These are phyloP conservation scores for Dastarcus helophoroides DNA, from an alignment of 2,888 invertebrate genomes.

Conservation along the genomic window DNA sequence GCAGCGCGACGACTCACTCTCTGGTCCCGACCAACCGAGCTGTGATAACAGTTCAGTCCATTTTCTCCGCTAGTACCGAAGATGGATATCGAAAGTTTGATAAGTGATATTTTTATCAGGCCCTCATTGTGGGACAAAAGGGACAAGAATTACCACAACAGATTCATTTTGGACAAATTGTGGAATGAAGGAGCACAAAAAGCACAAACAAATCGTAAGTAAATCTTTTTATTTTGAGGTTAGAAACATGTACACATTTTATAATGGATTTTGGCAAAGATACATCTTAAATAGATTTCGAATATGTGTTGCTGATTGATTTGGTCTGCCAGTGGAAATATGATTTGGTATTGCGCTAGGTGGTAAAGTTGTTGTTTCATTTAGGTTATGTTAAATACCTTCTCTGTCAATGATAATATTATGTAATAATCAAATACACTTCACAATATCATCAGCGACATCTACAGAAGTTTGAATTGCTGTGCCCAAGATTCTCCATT, in stretches of 20 bases:
- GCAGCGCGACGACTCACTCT: background rate
- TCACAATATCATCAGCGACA: conserved; percentile 2
- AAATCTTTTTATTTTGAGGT: too few relatives aligned
- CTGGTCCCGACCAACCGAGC: background rate
- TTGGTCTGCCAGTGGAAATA: too few relatives aligned
- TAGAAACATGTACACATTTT: too few relatives aligned
- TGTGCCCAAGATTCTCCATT: conserved; percentile 3
- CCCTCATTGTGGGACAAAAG: conserved; percentile 1
- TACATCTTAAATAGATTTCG: background rate
- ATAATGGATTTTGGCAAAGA: too few relatives aligned
- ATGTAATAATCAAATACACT: conserved; percentile 2
- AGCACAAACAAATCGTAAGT: too few relatives aligned
- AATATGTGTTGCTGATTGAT: background rate
- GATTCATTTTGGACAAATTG: conserved; percentile 1
- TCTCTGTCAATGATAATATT: conserved; percentile 5
- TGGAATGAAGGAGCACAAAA: conserved; percentile 1
- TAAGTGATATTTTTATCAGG: conserved; percentile 1
- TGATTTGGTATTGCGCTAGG: too few relatives aligned
- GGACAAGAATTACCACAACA: background rate
- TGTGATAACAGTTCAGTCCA: background rate
- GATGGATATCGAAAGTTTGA: background rate
- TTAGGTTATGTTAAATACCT: conserved; percentile 4
- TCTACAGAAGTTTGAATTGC: conserved; percentile 4
- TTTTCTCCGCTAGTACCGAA: background rate
- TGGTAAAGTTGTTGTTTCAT: background rate